phyloP scores from a whole-genome alignment of 1,140 invertebrate genomes.

The Chrysoperla carnea region DNA sequence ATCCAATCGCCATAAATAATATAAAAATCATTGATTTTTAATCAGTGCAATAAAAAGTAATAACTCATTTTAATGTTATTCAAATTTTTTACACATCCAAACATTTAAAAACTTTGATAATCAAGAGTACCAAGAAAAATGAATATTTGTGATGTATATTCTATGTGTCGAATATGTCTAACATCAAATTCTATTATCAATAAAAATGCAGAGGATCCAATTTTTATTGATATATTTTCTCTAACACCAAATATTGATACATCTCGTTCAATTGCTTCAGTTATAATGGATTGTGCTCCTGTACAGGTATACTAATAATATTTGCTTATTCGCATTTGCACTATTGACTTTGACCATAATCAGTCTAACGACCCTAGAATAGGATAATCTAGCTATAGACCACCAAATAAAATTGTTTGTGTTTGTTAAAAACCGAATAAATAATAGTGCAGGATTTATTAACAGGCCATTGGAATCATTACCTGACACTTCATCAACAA shows the following conservation, averaged over 20 bases:
- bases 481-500: no score
- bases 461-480: no score
- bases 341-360: no score
- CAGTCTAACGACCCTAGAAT: no score
- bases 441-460: no score
- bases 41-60: neutral
- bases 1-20: neutral
- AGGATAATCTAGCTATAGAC: no score
- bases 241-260: neutral
- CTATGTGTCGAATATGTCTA: neutral
- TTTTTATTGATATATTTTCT: neutral
- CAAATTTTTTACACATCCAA: no score
- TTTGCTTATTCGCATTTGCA: neutral
- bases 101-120: no score
- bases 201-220: no score
- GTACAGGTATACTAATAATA: neutral
- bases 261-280: neutral
- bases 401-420: no score
- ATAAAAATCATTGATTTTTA: neutral
- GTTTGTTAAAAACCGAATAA: no score
- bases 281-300: neutral
- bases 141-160: neutral
- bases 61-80: neutral
- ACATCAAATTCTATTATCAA: neutral
- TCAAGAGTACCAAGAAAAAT: neutral